Conservation (phyloP, 2,797 vertebrate genomes). For the Manis crassicaudata region DNA sequence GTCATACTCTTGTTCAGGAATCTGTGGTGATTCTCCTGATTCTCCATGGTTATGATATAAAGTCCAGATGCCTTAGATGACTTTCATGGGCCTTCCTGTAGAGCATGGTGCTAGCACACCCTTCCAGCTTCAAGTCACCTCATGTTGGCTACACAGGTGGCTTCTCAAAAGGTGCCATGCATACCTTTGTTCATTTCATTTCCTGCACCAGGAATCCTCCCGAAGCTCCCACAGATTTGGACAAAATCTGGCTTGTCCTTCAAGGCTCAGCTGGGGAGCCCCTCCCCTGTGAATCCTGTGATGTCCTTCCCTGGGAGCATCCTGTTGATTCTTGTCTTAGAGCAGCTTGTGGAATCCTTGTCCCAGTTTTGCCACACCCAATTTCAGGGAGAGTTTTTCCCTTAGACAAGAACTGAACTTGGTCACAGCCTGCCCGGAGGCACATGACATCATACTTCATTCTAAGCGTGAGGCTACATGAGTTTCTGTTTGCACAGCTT, state of each 20-base stretch:
- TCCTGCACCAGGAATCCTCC: not conserved
- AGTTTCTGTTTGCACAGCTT: not conserved
- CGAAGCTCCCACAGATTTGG: not conserved
- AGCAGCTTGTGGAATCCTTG: not conserved
- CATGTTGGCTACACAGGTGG: no score
- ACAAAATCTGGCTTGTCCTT: not conserved
- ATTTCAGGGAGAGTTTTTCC: not conserved
- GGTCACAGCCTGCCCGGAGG: not conserved
- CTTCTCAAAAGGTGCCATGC: not conserved
- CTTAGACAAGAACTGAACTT: not conserved
- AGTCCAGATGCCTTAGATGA: not conserved
- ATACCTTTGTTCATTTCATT: not conserved
- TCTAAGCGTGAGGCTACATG: not conserved
- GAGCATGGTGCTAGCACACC: no score
- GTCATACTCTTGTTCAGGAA: not conserved
- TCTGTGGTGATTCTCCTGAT: not conserved
- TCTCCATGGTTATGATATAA: not conserved
- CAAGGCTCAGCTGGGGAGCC: not conserved
- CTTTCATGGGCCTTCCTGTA: not conserved
- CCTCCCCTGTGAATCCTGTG: not conserved
- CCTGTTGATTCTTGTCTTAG: not conserved
- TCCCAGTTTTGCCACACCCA: not conserved
- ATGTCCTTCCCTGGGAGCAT: not conserved
- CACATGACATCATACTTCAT: fast-evolving
- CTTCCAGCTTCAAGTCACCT: not conserved